phyloP scores from a whole-genome alignment of 2,113 vertebrate genomes.

The Mustelus asterias region DNA sequence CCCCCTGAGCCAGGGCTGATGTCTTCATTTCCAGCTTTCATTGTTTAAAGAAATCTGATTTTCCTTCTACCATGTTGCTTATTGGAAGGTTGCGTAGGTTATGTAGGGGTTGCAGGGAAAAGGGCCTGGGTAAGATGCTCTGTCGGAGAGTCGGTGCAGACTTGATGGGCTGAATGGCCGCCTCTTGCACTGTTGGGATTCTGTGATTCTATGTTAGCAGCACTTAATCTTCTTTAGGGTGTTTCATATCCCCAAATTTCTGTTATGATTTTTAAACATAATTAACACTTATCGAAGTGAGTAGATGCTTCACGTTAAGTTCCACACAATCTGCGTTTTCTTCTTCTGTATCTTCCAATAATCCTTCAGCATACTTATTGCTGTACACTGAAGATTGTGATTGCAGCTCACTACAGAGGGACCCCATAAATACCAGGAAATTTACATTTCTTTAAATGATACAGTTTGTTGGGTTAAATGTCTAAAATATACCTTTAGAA shows the following conservation, averaged over 20 bases:
- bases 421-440: background rate
- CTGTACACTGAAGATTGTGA: background rate
- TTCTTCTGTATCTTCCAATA: background rate
- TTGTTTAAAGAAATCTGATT: background rate
- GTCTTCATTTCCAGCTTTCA: background rate
- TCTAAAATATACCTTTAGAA: background rate
- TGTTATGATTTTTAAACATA: background rate
- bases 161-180: too few species aligned
- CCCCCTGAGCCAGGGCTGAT: background rate
- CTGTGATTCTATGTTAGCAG: background rate
- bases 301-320: background rate
- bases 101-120: too few species aligned
- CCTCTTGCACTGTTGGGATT: too few species aligned
- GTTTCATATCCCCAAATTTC: background rate
- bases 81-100: background rate
- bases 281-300: background rate
- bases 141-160: too few species aligned
- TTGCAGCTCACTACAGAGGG: background rate
- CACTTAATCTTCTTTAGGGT: background rate
- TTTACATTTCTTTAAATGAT: background rate
- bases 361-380: background rate
- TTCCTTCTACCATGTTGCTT: background rate
- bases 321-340: background rate
- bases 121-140: too few species aligned
- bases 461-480: background rate